Evolutionary conservation across 2,888 invertebrate species (phyloP).

Genomic region (Brachynemurus nebulosus): DNA sequence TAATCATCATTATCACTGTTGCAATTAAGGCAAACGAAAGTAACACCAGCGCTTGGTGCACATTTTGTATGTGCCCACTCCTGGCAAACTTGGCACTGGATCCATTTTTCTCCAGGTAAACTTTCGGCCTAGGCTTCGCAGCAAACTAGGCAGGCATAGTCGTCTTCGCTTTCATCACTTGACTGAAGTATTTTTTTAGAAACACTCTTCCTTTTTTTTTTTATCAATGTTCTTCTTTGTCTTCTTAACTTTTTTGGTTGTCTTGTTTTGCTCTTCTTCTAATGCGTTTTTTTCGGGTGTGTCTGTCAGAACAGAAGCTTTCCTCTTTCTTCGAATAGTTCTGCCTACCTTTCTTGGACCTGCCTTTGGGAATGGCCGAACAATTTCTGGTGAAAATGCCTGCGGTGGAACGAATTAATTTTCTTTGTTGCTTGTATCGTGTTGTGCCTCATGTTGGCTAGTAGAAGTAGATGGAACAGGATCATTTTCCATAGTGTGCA

Average conservation of each 20-base stretch:
- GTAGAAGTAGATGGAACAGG: constrained; percentile 15
- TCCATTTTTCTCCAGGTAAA: constrained; percentile 19
- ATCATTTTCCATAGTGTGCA: constrained; percentile 8
- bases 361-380: constrained; percentile 19
- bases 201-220: constrained; percentile 12
- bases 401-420: constrained; percentile 16
- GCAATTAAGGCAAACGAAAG: constrained; percentile 13
- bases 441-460: constrained; percentile 18
- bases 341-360: constrained; percentile 13
- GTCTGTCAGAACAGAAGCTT: constrained; percentile 12
- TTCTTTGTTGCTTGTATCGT: constrained; percentile 16
- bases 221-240: constrained; percentile 11
- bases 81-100: constrained; percentile 17
- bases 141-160: constrained; percentile 20
- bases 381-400: no score
- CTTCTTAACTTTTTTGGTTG: constrained; percentile 13
- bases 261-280: constrained; percentile 12
- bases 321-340: constrained; percentile 10
- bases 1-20: constrained; percentile 10
- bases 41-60: no score
- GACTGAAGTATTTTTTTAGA: constrained; percentile 18
- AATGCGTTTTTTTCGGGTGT: constrained; percentile 11
- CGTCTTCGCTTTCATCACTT: constrained; percentile 19
- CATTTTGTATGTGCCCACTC: no score
- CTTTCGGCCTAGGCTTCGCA: constrained; percentile 19